Evolutionary conservation across 1,140 invertebrate species (phyloP).

Genomic region (Drosophila carrolli): DNA sequence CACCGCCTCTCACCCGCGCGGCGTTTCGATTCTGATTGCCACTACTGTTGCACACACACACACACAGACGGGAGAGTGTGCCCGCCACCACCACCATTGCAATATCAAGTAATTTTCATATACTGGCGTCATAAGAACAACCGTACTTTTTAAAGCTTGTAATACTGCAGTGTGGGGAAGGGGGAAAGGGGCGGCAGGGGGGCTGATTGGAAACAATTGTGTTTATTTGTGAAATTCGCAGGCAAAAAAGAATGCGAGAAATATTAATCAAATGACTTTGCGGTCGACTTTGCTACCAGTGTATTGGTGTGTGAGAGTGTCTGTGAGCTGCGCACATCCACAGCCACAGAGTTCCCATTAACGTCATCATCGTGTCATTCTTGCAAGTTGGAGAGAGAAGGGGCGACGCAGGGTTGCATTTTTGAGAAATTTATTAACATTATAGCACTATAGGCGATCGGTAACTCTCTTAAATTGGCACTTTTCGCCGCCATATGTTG

Average conservation of each 20-base stretch:
- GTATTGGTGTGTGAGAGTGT: slow-evolving; percentile 45
- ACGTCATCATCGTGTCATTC: slow-evolving; percentile 84
- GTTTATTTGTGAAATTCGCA: slow-evolving; percentile 80
- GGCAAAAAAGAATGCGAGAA: slow-evolving; percentile 48
- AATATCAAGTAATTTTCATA: slow-evolving; percentile 78
- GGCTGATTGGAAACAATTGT: slow-evolving; percentile 65
- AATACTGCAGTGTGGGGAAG: slow-evolving; percentile 44
- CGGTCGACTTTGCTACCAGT: slow-evolving; percentile 64
- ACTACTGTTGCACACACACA: slow-evolving; percentile 76
- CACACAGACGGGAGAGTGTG: slow-evolving; percentile 42
- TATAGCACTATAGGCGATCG: slow-evolving; percentile 28
- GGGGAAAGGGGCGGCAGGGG: neutral
- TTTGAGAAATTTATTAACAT: slow-evolving; percentile 53
- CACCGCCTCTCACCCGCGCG: slow-evolving; percentile 79
- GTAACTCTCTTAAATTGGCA: slow-evolving; percentile 1
- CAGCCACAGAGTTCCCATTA: slow-evolving; percentile 75
- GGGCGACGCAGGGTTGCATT: slow-evolving; percentile 76
- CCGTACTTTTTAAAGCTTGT: slow-evolving; percentile 56
- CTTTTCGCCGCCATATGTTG: slow-evolving; percentile 64
- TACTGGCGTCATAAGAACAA: slow-evolving; percentile 78
- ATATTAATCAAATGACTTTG: slow-evolving; percentile 82
- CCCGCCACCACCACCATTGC: slow-evolving; percentile 54
- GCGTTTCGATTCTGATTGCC: slow-evolving; percentile 75
- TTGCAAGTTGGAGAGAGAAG: slow-evolving; percentile 46
- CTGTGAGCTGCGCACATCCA: slow-evolving; percentile 63